Evolutionary conservation across 2,113 vertebrate species (phyloP).

Genomic region (Apus apus): DNA sequence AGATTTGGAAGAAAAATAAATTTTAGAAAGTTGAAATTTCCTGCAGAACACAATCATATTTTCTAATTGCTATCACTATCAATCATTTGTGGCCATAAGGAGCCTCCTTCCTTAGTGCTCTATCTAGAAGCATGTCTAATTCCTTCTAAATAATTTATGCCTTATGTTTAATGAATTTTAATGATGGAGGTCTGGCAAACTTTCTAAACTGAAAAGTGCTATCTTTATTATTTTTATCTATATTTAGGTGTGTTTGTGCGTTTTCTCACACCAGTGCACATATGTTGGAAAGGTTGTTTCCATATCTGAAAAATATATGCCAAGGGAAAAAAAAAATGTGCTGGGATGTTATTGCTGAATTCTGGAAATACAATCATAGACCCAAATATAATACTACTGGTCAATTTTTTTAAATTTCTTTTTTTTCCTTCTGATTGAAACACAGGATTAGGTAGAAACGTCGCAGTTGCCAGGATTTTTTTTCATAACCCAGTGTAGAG

Average conservation of each 20-base stretch:
- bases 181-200: not conserved
- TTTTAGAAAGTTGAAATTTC: not conserved
- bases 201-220: not conserved
- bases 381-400: accelerated
- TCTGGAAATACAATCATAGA: not conserved
- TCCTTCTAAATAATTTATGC: not conserved
- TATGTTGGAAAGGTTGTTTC: not conserved
- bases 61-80: not conserved
- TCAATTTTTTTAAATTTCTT: not conserved
- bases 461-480: not conserved
- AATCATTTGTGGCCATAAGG: not conserved
- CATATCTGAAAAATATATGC: not conserved
- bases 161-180: not conserved
- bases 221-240: not conserved
- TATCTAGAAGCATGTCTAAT: not conserved
- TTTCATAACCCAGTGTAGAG: not conserved
- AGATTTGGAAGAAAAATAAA: not conserved
- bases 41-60: not conserved
- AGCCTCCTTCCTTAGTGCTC: not conserved
- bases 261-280: not conserved
- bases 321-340: not conserved
- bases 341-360: not conserved
- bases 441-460: not conserved
- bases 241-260: not conserved
- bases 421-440: not conserved